phyloP scores from a whole-genome alignment of 2,888 invertebrate species.

The Pterobdella sp. region DNA sequence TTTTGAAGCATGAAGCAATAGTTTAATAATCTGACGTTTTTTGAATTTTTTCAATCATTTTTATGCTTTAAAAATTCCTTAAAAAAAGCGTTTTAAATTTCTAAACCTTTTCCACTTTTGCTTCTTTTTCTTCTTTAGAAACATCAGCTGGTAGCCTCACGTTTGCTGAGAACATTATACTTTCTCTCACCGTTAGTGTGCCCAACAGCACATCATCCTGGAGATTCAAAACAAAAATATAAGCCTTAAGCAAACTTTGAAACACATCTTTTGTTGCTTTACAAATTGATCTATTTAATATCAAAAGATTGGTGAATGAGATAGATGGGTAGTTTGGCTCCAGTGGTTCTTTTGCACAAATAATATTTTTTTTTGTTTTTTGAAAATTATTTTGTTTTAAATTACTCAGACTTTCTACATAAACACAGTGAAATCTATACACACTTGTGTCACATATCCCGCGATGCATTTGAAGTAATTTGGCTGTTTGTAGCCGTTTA shows the following conservation, averaged over 20 bases:
- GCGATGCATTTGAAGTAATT: constrained; percentile 51
- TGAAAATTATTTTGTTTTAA: too few relatives aligned
- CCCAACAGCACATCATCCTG: constrained; percentile 52
- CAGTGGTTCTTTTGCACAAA: too few relatives aligned
- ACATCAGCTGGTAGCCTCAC: constrained; percentile 44
- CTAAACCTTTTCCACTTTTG: constrained; percentile 34
- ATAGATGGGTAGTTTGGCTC: too few relatives aligned
- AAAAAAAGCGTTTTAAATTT: background rate
- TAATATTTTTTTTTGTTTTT: too few relatives aligned
- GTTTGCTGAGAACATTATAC: constrained; percentile 49
- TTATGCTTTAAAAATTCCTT: background rate
- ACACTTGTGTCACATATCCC: constrained; percentile 49
- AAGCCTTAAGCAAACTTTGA: too few relatives aligned
- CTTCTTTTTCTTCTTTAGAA: constrained; percentile 39
- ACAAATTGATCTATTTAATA: too few relatives aligned
- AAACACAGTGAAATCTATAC: background rate
- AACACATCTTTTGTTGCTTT: too few relatives aligned
- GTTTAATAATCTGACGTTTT: too few relatives aligned
- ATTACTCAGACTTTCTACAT: too few relatives aligned
- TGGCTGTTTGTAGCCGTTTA: constrained; percentile 48
- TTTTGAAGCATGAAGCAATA: too few relatives aligned
- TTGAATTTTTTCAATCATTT: background rate
- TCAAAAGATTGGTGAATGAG: too few relatives aligned
- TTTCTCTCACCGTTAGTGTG: constrained; percentile 49
- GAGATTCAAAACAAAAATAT: background rate